Evolutionary conservation across 1,140 invertebrate genomes (phyloP).

Genomic region (Anoplolepis gracilipes): DNA sequence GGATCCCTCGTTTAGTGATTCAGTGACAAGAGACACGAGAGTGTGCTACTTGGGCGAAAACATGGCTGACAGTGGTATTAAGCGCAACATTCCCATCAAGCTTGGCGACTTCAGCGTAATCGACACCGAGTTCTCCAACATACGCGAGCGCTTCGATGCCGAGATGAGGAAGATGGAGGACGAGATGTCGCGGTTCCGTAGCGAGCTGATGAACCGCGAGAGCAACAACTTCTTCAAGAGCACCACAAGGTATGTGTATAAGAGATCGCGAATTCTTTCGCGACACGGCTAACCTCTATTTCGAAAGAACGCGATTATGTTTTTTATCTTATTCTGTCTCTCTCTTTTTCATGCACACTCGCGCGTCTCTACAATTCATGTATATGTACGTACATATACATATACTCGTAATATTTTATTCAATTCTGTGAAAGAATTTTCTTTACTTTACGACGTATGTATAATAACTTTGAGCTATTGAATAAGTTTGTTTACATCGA

Average conservation of each 20-base stretch:
- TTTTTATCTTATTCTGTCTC: too few species aligned
- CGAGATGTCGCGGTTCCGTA: constrained; percentile 98
- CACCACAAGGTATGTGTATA: constrained; percentile 90
- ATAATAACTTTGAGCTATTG: too few species aligned
- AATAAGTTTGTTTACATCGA: not conserved
- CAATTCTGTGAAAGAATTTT: not conserved
- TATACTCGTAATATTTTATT: too few species aligned
- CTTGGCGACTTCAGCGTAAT: constrained; percentile 97
- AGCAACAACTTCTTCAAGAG: constrained; percentile 96
- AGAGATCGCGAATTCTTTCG: not conserved
- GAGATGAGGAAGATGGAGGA: constrained; percentile 99
- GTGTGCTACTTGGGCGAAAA: constrained; percentile 74
- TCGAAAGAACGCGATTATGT: too few species aligned
- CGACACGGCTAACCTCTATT: not conserved
- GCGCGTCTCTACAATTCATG: too few species aligned
- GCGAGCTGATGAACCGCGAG: constrained; percentile 96
- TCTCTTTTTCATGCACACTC: too few species aligned
- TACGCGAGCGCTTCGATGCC: constrained; percentile 97
- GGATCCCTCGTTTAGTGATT: constrained; percentile 44
- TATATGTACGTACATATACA: too few species aligned
- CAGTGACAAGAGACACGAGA: constrained; percentile 60
- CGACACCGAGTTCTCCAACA: constrained; percentile 98
- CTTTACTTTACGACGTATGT: not conserved
- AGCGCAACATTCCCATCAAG: constrained; percentile 96
- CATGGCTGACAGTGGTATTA: constrained; percentile 92